Evolutionary conservation across 2,888 invertebrate genomes (phyloP).

Genomic region (Onchidella celtica): DNA sequence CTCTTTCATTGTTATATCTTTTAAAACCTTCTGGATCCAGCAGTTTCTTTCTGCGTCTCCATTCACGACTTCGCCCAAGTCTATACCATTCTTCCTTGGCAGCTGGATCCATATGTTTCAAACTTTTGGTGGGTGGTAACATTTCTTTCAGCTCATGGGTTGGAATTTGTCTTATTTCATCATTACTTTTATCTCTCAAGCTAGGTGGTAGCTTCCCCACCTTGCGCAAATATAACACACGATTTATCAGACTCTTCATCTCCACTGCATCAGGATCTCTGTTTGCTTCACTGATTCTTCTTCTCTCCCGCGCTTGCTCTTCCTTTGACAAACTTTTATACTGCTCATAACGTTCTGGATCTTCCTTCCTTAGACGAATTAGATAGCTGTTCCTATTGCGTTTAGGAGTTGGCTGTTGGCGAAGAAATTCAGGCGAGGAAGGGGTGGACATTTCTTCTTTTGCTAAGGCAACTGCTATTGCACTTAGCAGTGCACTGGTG

Average conservation of each 20-base stretch:
- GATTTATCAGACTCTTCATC: slow-evolving; percentile 30
- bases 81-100: slow-evolving; percentile 32
- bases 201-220: slow-evolving; percentile 20
- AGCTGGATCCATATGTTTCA: slow-evolving; percentile 30
- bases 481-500: background rate
- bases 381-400: slow-evolving; percentile 27
- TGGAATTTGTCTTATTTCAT: slow-evolving; percentile 34
- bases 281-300: slow-evolving; percentile 2
- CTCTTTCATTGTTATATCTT: slow-evolving; percentile 39
- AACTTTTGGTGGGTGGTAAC: slow-evolving; percentile 31
- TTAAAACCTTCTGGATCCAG: slow-evolving; percentile 38
- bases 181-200: slow-evolving; percentile 13
- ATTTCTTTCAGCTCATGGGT: slow-evolving; percentile 14
- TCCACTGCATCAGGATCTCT: slow-evolving; percentile 2
- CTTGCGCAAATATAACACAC: slow-evolving; percentile 10
- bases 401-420: slow-evolving; percentile 30
- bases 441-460: background rate
- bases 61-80: slow-evolving; percentile 31
- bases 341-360: slow-evolving; percentile 19
- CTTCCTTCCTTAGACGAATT: slow-evolving; percentile 8
- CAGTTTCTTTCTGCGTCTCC: slow-evolving; percentile 26
- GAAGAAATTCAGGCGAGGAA: background rate
- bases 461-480: slow-evolving; percentile 10
- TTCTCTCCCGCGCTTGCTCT: slow-evolving; percentile 20
- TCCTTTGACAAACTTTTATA: slow-evolving; percentile 30